These are phyloP conservation scores for Harlomillsia oculata DNA, from an alignment of 1,140 invertebrate genomes.

Conservation along the genomic window DNA sequence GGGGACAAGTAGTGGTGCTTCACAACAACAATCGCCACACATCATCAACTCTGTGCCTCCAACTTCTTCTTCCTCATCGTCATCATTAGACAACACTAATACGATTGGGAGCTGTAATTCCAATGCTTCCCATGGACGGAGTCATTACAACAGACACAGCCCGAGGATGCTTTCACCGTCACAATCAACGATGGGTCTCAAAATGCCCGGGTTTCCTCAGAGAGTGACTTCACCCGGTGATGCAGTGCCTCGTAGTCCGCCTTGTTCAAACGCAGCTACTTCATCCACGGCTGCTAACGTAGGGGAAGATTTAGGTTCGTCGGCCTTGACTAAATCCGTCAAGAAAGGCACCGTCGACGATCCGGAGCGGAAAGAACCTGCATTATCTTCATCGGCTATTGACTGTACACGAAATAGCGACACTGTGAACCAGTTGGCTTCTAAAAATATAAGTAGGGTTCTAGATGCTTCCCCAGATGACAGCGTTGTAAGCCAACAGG, in stretches of 20 bases:
- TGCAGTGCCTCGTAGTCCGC: not conserved
- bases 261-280: not conserved
- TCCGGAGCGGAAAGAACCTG: slow-evolving; percentile 1
- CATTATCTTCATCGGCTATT: slow-evolving; percentile 1
- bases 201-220: slow-evolving; percentile 57
- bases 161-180: slow-evolving; percentile 14
- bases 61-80: slow-evolving; percentile 19
- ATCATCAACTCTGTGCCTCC: too few species aligned
- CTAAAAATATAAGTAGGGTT: slow-evolving; percentile 2
- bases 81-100: slow-evolving; percentile 22
- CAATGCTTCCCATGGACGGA: slow-evolving; percentile 9
- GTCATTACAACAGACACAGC: not conserved
- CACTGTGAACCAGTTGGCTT: not conserved
- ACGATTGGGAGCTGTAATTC: slow-evolving; percentile 14
- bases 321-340: too few species aligned
- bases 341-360: not conserved
- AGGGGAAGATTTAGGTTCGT: too few species aligned
- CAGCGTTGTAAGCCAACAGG: slow-evolving; percentile 25
- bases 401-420: not conserved
- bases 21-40: not conserved
- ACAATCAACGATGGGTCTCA: slow-evolving; percentile 3
- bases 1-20: not conserved
- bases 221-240: slow-evolving; percentile 40
- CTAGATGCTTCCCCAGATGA: slow-evolving; percentile 22
- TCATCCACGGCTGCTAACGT: not conserved